A percentile compares a stretch with the other conserved stretches of the same genome.
phyloP scores from a whole-genome alignment of 1,140 invertebrate species.

The Physella acuta region DNA sequence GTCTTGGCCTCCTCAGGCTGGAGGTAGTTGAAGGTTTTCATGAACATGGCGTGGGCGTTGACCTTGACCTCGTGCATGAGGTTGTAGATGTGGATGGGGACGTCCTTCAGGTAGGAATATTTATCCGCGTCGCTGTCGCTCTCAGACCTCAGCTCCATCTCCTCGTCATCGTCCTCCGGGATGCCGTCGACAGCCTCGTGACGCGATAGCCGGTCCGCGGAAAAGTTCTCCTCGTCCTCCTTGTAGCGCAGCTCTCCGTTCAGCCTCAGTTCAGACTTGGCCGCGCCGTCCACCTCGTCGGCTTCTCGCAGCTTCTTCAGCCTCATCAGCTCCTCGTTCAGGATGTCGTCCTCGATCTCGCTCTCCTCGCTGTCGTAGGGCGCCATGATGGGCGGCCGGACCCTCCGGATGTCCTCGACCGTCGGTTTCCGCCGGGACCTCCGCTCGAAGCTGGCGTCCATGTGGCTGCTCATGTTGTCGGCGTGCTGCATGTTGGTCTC shows the following conservation, averaged over 20 bases:
- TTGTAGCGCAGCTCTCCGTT: background rate
- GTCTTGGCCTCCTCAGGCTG: conserved; percentile 9
- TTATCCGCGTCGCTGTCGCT: conserved; percentile 14
- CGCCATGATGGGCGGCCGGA: conserved; percentile 38
- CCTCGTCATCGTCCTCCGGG: conserved; percentile 26
- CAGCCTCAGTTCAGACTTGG: conserved; percentile 21
- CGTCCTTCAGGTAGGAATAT: conserved; percentile 14
- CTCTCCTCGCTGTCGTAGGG: conserved; percentile 42
- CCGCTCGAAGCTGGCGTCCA: conserved; percentile 33
- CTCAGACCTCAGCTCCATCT: conserved; percentile 22
- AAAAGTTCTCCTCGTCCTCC: background rate
- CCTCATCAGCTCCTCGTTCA: conserved; percentile 36
- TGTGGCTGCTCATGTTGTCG: background rate
- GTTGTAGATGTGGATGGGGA: conserved; percentile 12
- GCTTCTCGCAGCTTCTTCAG: conserved; percentile 23
- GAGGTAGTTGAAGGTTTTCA: conserved; percentile 10
- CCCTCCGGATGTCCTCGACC: conserved; percentile 50
- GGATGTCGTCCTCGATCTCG: conserved; percentile 38
- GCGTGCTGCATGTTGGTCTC: background rate
- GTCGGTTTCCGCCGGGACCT: conserved; percentile 47
- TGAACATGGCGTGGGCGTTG: conserved; percentile 14
- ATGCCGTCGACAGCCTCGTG: conserved; percentile 21
- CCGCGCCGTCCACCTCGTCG: conserved; percentile 49
- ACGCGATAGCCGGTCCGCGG: background rate
- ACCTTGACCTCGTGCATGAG: conserved; percentile 21